Evolutionary conservation across 2,113 vertebrate species (phyloP), one percentile per base, ranked within the genome.

Genomic region (Platichthys stellatus): DNA sequence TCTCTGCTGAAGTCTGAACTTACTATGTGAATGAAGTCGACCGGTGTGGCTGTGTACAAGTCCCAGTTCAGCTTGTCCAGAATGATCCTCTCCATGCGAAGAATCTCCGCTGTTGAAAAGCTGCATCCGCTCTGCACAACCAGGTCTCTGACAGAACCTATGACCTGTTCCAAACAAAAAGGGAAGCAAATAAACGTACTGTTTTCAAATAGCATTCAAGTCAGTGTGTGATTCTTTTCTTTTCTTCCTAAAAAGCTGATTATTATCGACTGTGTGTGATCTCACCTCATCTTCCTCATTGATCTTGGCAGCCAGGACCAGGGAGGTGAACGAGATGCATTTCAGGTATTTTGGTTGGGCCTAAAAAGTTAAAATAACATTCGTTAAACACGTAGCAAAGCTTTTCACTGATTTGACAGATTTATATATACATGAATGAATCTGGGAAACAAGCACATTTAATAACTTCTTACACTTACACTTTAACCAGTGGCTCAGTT

Each of bases 1-100:
- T 45, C 9, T 83, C 73, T 78, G 72, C 77, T 71, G 68, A 70
- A 68, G 26, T 73, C 69, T 79, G 24, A 51, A 94, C 95, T 97
- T 93, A 96, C 93, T 18, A 94, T 95, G 93, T 95, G 92, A 92
- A 95, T 76, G 90, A 98, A 97, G 89, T 95, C 96, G 83, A 96
- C 90, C 8, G 95, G 92, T 72, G 94, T 96, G 61, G 94, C 94
- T 1, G 85, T 95, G 92, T 94, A 95, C 88, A 96, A 92, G 85
- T 97, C 96, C 95, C 94, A 95, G 69, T 95, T 93, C 92, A 97
- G 94, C 88, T 95, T 97, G 90, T 93, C 94, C 65, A 96, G 94
- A 90, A 94, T 93, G 91, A 95, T 93, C 88, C 95, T 93, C 93
- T 96, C 96, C 95, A 95, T 97, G 88, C 95, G 94, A 86, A 94